A percentile compares a stretch with the other conserved stretches of the same genome.
phyloP scores from a whole-genome alignment of 2,113 vertebrate species.

The Muntiacus reevesi region DNA sequence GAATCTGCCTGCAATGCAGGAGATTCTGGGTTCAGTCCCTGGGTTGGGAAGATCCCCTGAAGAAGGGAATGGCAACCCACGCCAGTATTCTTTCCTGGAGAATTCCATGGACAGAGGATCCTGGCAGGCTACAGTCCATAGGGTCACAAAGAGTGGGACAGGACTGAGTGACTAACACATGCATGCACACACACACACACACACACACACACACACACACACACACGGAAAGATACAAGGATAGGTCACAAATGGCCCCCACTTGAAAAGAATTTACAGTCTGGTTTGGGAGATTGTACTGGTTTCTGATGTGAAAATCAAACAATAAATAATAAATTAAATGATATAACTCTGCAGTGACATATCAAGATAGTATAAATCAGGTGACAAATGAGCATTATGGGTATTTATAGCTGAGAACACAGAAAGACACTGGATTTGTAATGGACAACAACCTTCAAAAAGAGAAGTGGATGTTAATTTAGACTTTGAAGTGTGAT shows the following conservation, averaged over 20 bases:
- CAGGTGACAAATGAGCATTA: not conserved
- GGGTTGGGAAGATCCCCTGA: not conserved
- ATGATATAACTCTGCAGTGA: not conserved
- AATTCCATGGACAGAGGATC: not conserved
- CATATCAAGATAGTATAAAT: not conserved
- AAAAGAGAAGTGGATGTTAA: not conserved
- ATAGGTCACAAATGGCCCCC: not conserved
- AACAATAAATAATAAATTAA: not conserved
- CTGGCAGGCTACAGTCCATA: not conserved
- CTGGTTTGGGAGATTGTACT: not conserved
- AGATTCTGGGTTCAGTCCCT: not conserved
- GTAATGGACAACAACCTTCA: not conserved
- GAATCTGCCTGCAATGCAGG: not conserved
- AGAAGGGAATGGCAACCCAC: not conserved
- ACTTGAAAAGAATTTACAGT: not conserved
- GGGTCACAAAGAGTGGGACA: not conserved
- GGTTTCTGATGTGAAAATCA: not conserved
- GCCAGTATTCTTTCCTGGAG: not conserved
- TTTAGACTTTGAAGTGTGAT: not conserved
- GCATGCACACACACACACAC: not conserved
- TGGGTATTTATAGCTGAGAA: not conserved
- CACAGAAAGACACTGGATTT: not conserved
- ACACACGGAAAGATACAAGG: not conserved
- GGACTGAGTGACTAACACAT: not conserved
- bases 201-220: rapidly evolving